Conservation (phyloP, 2,888 invertebrate genomes). For the Elegia similella region DNA sequence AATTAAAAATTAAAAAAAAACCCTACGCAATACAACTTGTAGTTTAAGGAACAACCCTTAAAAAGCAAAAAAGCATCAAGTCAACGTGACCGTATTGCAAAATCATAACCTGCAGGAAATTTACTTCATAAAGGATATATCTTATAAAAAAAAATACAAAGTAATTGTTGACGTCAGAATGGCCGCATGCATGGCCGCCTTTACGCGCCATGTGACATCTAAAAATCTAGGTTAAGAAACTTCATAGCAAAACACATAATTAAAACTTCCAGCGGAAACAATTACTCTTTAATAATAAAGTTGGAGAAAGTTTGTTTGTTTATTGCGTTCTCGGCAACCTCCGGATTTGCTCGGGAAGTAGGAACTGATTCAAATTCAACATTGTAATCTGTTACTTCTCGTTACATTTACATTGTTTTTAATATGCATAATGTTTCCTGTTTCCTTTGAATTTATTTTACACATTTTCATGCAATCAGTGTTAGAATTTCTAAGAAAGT, state of each 20-base stretch:
- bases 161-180: not conserved
- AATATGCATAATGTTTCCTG: not conserved
- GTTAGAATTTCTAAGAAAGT: no score
- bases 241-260: slow-evolving; percentile 2
- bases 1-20: no score
- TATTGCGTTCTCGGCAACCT: slow-evolving; percentile 9
- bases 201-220: not conserved
- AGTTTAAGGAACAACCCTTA: no score
- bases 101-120: no score
- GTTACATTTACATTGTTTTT: not conserved
- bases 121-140: no score
- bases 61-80: no score
- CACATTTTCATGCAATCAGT: no score
- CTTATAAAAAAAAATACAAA: no score
- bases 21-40: no score
- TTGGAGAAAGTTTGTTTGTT: slow-evolving; percentile 13
- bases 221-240: slow-evolving; percentile 5
- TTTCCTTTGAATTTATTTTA: not conserved
- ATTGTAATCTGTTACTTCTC: not conserved
- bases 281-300: slow-evolving; percentile 9
- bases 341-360: not conserved
- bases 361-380: not conserved
- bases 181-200: not conserved
- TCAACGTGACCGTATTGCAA: no score
- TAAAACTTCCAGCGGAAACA: slow-evolving; percentile 13